These are phyloP conservation scores for Lutjanus erythropterus DNA, from an alignment of 2,113 vertebrate species.

Conservation along the genomic window DNA sequence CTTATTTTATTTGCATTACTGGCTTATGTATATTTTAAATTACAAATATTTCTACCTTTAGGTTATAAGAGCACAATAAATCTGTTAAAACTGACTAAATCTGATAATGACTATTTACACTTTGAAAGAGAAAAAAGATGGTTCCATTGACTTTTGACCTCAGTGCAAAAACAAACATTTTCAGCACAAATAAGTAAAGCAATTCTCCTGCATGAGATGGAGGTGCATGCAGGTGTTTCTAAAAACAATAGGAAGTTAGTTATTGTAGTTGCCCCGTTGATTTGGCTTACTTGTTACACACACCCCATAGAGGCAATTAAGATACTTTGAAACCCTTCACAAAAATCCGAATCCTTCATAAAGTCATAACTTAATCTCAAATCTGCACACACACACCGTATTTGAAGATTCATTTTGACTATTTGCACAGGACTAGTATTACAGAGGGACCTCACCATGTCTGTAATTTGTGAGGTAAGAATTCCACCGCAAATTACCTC, in stretches of 20 bases:
- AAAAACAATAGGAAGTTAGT: conserved; percentile 12
- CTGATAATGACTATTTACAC: neutral
- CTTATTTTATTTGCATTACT: neutral
- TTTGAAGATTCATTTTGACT: too few relatives aligned
- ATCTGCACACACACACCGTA: neutral
- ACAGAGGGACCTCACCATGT: too few relatives aligned
- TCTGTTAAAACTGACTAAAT: neutral
- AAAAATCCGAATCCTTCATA: too few relatives aligned
- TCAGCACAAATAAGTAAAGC: too few relatives aligned
- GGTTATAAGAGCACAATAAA: neutral
- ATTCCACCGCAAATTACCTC: too few relatives aligned
- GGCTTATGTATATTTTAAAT: neutral
- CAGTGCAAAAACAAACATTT: neutral
- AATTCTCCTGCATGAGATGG: too few relatives aligned
- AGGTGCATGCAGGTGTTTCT: neutral
- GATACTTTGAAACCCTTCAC: neutral
- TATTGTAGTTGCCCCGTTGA: neutral
- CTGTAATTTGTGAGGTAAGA: too few relatives aligned
- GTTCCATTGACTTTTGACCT: neutral
- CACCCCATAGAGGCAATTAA: neutral
- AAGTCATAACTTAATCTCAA: neutral
- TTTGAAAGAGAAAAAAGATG: neutral
- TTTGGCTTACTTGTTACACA: conserved; percentile 7
- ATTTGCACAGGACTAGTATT: too few relatives aligned
- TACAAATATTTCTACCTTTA: neutral